Base-by-base conservation (phyloP, 2,888 invertebrate species). In the Chesias legatella region DNA sequence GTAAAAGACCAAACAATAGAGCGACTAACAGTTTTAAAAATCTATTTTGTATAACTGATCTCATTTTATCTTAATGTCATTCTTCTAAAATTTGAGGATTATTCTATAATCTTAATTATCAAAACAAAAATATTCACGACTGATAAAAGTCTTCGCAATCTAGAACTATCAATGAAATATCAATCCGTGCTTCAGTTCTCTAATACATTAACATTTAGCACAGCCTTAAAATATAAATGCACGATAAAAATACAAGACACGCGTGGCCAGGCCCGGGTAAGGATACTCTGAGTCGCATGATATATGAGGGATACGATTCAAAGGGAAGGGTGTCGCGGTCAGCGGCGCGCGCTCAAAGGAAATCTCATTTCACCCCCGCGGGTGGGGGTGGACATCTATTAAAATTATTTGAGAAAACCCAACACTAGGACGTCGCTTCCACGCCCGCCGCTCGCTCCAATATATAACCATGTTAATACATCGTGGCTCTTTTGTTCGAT, bases 341-440 rank as follows among this genome's bases (percentile, higher is more conserved):
- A 80, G 69, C 63, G 58, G 67, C 67, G 64, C 70, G 65, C 71
- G 72, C 79, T 69, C 84, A 85, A 83, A 85, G 84, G 82, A 86
- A 85, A 85, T 86, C 84, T 84, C 84, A 86, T 86, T 86, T 83
- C 69, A 68, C 64, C 31, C 51, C 52, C 50, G 21, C 56, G 39
- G 49, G 40, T 17, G 53, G 56, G 47, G 56, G 58, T 66, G 73
- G 75, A 81, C 79, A 79, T 77, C 79, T 83, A 84, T 84, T 83
- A 83, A 85, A 84, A 85, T 83, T 75, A 83, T 83, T 85, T 73
- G 78, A 79, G 78, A 79, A 78, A 74, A 70, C 73, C 72, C 75
- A 69, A 75, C 75, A 64, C 60, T 67, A 51, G 52, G 29, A 10
- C 39, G 40, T 29, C 31, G 10, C 24, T 20, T 23, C 13, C 13